Evolutionary conservation across 2,888 invertebrate species (phyloP).

Genomic region (Drosophila barbarae): DNA sequence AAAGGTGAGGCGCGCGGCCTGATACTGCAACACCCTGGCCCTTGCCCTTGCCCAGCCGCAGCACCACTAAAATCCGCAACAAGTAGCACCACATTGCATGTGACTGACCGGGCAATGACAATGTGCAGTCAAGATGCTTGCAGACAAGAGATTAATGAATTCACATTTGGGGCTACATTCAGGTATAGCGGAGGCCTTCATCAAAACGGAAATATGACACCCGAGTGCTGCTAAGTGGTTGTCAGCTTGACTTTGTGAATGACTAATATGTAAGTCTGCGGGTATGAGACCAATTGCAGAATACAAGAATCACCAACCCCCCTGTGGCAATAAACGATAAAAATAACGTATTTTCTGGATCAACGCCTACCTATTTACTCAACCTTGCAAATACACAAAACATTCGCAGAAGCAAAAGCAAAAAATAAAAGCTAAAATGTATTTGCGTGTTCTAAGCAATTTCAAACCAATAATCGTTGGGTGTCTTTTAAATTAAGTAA

Average conservation of each 20-base stretch:
- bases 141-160: slow-evolving; percentile 56
- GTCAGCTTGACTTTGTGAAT: slow-evolving; percentile 15
- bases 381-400: slow-evolving; percentile 45
- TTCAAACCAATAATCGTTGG: slow-evolving; percentile 72
- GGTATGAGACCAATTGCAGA: not conserved
- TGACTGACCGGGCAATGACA: slow-evolving; percentile 38
- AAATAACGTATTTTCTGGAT: slow-evolving; percentile 56
- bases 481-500: slow-evolving; percentile 75
- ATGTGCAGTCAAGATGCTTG: slow-evolving; percentile 1
- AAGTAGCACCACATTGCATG: slow-evolving; percentile 71
- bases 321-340: slow-evolving; percentile 28
- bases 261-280: slow-evolving; percentile 2
- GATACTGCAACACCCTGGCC: slow-evolving; percentile 47
- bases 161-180: slow-evolving; percentile 51
- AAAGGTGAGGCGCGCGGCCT: slow-evolving; percentile 56
- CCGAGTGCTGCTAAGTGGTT: slow-evolving; percentile 17
- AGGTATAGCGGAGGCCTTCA: slow-evolving; percentile 58
- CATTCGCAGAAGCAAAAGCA: slow-evolving; percentile 31
- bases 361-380: slow-evolving; percentile 69
- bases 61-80: slow-evolving; percentile 50
- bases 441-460: slow-evolving; percentile 74
- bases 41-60: slow-evolving; percentile 39
- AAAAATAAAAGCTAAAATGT: slow-evolving; percentile 30
- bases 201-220: slow-evolving; percentile 56
- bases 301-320: not conserved